Conservation (phyloP, 2,113 vertebrate species). For the Peromyscus californicus region DNA sequence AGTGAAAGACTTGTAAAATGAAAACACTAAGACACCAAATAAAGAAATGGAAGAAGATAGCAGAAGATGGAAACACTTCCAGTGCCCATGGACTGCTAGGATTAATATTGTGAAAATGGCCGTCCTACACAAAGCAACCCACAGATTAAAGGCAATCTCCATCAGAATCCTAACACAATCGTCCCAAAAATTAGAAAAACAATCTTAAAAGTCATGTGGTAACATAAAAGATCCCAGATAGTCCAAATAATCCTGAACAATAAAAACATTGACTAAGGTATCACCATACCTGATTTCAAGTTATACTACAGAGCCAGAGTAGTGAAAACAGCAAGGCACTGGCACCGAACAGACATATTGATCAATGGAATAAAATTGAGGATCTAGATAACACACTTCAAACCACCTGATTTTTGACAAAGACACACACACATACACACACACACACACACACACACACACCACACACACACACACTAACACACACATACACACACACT, state of each 20-base stretch:
- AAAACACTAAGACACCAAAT: not conserved
- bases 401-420: not conserved
- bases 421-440: not conserved
- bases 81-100: not conserved
- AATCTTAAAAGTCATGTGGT: not conserved
- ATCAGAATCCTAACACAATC: not conserved
- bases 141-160: not conserved
- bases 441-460: not conserved
- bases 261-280: not conserved
- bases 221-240: too few relatives aligned
- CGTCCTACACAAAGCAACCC: not conserved
- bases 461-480: too few relatives aligned
- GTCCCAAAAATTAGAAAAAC: not conserved
- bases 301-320: not conserved
- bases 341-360: not conserved
- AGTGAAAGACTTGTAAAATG: not conserved
- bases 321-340: not conserved
- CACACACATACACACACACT: too few relatives aligned
- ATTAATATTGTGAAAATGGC: not conserved
- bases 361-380: not conserved
- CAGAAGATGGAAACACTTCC: not conserved
- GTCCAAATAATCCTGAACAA: not conserved
- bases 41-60: not conserved
- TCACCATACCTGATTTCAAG: not conserved
- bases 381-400: not conserved